Evolutionary conservation across 2,113 vertebrate species (phyloP).

Genomic region (Uria aalge): DNA sequence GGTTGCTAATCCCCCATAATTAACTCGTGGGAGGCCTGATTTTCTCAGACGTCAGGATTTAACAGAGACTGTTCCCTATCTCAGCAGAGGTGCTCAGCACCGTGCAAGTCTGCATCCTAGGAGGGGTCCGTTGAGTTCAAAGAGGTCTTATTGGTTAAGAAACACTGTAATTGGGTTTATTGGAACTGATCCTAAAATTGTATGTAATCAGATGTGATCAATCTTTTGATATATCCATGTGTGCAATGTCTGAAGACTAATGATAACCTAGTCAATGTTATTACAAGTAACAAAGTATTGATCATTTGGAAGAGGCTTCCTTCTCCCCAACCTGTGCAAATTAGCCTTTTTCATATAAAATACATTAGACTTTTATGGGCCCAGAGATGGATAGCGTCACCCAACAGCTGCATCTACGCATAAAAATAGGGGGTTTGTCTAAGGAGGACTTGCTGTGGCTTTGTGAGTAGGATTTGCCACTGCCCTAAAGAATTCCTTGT

Average conservation of each 20-base stretch:
- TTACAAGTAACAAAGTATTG: background rate
- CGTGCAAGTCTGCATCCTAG: background rate
- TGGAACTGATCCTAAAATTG: background rate
- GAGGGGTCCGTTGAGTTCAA: background rate
- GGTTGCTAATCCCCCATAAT: background rate
- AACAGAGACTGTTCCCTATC: background rate
- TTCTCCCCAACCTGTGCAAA: background rate
- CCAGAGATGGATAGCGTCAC: background rate
- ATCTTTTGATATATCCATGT: background rate
- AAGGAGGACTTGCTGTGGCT: background rate
- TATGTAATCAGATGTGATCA: background rate
- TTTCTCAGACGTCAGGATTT: background rate
- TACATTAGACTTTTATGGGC: background rate
- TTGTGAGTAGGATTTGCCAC: background rate
- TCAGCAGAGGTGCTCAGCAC: background rate
- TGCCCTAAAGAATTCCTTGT: background rate
- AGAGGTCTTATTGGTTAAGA: background rate
- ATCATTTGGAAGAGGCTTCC: background rate
- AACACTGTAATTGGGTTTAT: background rate
- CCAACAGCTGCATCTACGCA: background rate
- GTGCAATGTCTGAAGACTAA: background rate
- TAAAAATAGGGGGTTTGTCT: background rate
- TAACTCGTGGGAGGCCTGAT: background rate
- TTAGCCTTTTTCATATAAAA: background rate
- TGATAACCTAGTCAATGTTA: background rate